phyloP scores from a whole-genome alignment of 1,140 invertebrate genomes.

The Drosophila chauvacae region DNA sequence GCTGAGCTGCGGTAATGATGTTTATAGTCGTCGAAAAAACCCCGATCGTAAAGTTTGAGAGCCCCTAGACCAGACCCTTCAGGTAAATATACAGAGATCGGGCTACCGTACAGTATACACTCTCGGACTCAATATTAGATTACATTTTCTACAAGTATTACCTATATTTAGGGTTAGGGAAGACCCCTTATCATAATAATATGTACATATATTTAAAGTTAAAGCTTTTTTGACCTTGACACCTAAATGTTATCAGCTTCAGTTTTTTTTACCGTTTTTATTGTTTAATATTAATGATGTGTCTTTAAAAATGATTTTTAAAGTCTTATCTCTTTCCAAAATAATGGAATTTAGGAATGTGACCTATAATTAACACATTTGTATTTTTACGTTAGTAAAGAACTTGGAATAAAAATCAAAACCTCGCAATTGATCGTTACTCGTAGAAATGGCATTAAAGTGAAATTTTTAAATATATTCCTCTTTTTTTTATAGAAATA shows the following conservation, averaged over 20 bases:
- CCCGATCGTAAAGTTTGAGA: conserved; percentile 32
- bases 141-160: not conserved
- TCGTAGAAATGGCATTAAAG: not conserved
- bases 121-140: no score
- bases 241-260: not conserved
- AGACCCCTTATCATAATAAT: not conserved
- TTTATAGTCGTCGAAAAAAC: conserved; percentile 32
- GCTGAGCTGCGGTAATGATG: conserved; percentile 7
- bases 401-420: not conserved
- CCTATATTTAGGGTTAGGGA: not conserved
- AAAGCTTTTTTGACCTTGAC: not conserved
- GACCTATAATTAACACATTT: not conserved
- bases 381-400: not conserved
- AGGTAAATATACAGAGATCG: conserved; percentile 1
- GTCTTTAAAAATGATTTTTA: not conserved
- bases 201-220: not conserved
- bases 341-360: not conserved
- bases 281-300: not conserved
- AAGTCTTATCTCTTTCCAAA: not conserved
- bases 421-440: not conserved
- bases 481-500: no score
- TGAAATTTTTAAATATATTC: not conserved
- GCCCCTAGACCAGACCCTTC: conserved; percentile 8
- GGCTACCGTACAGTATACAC: not conserved
- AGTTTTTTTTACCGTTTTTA: no score